A percentile compares a stretch with the other conserved stretches of the same genome.
phyloP scores from a whole-genome alignment of 92 coral and sea anemone species.

The Micromussa lordhowensis region DNA sequence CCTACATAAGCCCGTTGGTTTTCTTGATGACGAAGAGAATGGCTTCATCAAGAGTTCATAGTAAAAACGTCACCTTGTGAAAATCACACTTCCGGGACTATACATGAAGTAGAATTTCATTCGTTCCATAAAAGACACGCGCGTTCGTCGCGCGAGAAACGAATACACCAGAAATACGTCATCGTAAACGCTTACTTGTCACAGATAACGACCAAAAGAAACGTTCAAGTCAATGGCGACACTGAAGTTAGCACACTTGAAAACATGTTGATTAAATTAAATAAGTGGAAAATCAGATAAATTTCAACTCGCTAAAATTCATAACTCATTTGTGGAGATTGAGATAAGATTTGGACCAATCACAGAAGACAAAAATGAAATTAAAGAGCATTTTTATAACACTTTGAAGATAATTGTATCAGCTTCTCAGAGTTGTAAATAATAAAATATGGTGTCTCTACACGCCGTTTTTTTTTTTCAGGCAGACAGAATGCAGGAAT shows the following conservation, averaged over 20 bases:
- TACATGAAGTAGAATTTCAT: neutral
- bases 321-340: neutral
- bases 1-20: too few relatives aligned
- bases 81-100: neutral
- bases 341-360: neutral
- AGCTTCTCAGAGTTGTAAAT: neutral
- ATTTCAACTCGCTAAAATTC: neutral
- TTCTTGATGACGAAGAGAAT: too few relatives aligned
- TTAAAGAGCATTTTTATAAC: neutral
- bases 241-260: neutral
- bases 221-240: neutral
- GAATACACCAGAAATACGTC: neutral
- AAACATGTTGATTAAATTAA: neutral
- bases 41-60: too few relatives aligned
- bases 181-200: neutral
- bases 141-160: constrained; percentile 27
- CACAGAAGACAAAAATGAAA: neutral
- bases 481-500: neutral
- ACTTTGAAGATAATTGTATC: neutral
- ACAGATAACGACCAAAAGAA: neutral
- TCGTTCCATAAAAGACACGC: constrained; percentile 3
- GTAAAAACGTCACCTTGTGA: neutral
- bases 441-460: too few relatives aligned
- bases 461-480: neutral
- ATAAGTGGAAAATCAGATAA: neutral